Conservation (phyloP, 2,113 vertebrate genomes). For the Indri indri region DNA sequence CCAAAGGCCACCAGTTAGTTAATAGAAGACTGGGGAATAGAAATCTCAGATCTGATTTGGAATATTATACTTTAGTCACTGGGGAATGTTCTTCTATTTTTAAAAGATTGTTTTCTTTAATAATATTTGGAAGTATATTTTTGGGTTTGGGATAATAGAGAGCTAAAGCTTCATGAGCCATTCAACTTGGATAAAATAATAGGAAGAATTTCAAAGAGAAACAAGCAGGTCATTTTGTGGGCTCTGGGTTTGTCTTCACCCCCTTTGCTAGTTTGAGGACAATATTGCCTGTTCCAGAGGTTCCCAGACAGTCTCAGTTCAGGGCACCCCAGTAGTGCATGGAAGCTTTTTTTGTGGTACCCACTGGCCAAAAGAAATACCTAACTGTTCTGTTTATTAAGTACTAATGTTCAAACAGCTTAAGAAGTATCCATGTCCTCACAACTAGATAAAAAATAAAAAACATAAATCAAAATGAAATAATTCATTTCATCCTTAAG, state of each 20-base stretch:
- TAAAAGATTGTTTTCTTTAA: background rate
- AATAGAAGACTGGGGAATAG: background rate
- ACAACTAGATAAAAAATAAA: background rate
- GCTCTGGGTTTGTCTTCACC: background rate
- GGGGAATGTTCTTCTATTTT: background rate
- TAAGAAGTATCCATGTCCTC: background rate
- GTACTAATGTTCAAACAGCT: background rate
- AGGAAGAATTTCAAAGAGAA: background rate
- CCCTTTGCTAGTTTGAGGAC: background rate
- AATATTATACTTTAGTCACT: background rate
- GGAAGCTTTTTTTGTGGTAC: too few species aligned
- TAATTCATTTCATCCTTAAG: background rate
- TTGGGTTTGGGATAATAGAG: background rate
- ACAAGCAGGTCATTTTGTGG: background rate
- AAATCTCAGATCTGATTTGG: background rate
- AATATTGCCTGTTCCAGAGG: background rate
- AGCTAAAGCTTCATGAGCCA: background rate
- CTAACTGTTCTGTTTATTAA: background rate
- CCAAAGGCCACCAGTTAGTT: background rate
- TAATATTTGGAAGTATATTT: background rate
- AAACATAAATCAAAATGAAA: background rate
- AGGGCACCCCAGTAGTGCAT: accelerated
- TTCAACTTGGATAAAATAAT: background rate
- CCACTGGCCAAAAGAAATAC: background rate
- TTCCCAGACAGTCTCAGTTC: accelerated